Evolutionary conservation across 2,797 vertebrate species (phyloP).

Genomic region (Agapornis canus): DNA sequence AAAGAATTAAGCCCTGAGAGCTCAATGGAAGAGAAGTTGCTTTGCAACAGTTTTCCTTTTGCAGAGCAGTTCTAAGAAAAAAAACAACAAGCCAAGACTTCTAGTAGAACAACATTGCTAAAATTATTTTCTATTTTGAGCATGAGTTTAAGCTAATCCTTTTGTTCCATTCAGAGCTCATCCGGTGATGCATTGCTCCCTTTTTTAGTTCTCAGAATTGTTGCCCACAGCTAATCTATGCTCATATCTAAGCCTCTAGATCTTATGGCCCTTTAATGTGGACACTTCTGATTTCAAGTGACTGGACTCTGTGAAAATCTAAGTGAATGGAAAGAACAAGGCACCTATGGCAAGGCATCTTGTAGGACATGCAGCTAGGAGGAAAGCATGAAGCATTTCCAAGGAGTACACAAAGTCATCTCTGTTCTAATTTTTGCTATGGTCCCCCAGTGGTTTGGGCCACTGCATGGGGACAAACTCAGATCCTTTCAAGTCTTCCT

Average conservation of each 20-base stretch:
- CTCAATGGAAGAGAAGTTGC: conserved; percentile 25
- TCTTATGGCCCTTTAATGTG: neutral
- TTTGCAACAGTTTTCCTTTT: conserved; percentile 40
- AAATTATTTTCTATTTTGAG: conserved; percentile 71
- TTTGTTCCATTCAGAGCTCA: conserved; percentile 68
- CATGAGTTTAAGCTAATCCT: conserved; percentile 51
- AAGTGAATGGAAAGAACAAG: neutral
- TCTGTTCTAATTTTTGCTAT: neutral
- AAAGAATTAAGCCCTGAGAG: neutral
- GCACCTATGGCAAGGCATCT: neutral
- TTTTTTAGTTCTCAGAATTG: conserved; percentile 62
- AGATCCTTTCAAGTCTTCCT: neutral
- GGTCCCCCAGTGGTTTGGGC: neutral
- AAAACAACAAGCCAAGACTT: neutral
- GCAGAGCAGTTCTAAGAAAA: conserved; percentile 21
- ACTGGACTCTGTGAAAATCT: neutral
- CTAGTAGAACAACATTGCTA: conserved; percentile 47
- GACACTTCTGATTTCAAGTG: neutral
- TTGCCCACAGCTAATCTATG: conserved; percentile 13
- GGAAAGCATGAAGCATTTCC: neutral
- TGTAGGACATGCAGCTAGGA: neutral
- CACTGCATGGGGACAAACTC: neutral
- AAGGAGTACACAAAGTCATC: neutral
- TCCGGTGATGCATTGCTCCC: conserved; percentile 54
- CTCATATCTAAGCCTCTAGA: neutral